Evolutionary conservation across 1,140 invertebrate genomes (phyloP).

Genomic region (Caenorhabditis brenneri): DNA sequence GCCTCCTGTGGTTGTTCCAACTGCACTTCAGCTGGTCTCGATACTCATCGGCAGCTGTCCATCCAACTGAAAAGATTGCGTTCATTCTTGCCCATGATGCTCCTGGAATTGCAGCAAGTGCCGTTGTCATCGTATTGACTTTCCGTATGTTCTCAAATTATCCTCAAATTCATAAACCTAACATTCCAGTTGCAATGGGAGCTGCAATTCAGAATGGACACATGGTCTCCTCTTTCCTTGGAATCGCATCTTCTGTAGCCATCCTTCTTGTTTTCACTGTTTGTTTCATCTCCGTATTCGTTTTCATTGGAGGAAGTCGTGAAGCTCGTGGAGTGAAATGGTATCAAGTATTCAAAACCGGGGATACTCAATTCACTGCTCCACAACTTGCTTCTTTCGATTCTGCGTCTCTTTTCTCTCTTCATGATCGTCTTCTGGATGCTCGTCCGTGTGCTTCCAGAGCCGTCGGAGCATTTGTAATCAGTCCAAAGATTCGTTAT

Average conservation of each 20-base stretch:
- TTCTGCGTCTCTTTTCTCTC: constrained; percentile 42
- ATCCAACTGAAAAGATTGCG: constrained; percentile 53
- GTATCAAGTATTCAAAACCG: constrained; percentile 51
- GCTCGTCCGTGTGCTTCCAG: constrained; percentile 36
- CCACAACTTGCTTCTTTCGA: constrained; percentile 46
- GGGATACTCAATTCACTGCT: constrained; percentile 54
- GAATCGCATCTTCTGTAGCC: constrained; percentile 30
- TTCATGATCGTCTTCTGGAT: constrained; percentile 54
- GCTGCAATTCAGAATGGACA: constrained; percentile 27
- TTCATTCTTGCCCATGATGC: constrained; percentile 51
- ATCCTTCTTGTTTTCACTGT: constrained; percentile 32
- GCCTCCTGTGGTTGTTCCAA: constrained; percentile 45
- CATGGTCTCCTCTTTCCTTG: constrained; percentile 35
- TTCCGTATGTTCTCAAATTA: constrained; percentile 17
- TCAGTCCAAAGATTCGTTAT: constrained; percentile 46
- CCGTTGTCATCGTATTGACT: constrained; percentile 43
- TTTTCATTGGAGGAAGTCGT: constrained; percentile 48
- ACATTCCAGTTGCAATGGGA: constrained; percentile 50
- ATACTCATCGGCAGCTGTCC: constrained; percentile 50
- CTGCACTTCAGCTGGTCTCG: constrained; percentile 50
- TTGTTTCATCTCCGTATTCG: constrained; percentile 39
- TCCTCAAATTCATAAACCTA: neutral
- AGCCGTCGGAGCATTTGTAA: constrained; percentile 45
- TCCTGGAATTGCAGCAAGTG: constrained; percentile 42
- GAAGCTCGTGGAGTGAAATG: constrained; percentile 57